Base-by-base conservation (phyloP, 2,888 invertebrate genomes). In the Eurytoma californica region DNA sequence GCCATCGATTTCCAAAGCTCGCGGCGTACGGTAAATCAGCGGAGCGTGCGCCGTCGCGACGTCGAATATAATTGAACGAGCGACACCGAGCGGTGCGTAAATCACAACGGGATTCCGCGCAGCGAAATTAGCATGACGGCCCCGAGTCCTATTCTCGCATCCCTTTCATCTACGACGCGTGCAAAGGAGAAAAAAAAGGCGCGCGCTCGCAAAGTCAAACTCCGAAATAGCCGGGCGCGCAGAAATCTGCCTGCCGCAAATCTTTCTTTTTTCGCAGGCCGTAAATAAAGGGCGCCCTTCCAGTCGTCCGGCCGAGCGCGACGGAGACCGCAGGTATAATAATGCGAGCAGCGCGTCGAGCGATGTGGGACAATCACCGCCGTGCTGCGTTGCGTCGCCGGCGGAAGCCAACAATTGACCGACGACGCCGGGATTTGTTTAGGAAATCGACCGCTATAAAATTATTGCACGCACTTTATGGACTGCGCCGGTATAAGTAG, bases 201-300 rank as follows among this genome's bases (percentile, higher is more conserved):
- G 16, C 3, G 18, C 4, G 16, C 39, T 16, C 39, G 63, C 63
- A 63, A 63, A 63, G 39, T 63, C 63, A 28, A 63, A 12, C 63
- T 63, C 39, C 39, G 63, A 63, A 63, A 61, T 61, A 61, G 20
- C 51, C 18, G 14, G 7, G 1, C 18, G 65, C 20, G 47, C n/a
- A 65, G n/a, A n/a, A 7, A 47, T 16, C 65, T n/a, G 9, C 30
- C 47, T 12, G 12, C 39, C 16, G 30, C 73, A 70, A 69, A 79
- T 74, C 58, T 69, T 74, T 74, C 74, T 47, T 55, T 69, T 69
- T 77, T 58, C 65, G 63, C 73, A 73, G 73, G 65, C 73, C 63
- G 39, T 73, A 73, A 73, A 73, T 73, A 73, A 47, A 63, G n/a
- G 47, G 63, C 14, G 5, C 63, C 63, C 9, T 9, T 18, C 39